phyloP scores from a whole-genome alignment of 2,113 vertebrate species.

The Turnix velox region DNA sequence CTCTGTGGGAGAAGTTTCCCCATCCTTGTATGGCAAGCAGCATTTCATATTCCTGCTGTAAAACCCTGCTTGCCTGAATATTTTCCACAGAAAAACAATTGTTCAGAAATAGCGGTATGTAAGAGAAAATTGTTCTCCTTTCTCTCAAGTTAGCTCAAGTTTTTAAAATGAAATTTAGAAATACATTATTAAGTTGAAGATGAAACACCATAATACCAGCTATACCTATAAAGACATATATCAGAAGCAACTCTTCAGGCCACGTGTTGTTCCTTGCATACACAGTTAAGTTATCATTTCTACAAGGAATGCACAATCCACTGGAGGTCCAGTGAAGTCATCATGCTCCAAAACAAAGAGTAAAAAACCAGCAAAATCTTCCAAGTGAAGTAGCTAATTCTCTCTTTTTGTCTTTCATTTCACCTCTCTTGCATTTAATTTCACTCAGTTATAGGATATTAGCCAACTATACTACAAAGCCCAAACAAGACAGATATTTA shows the following conservation, averaged over 20 bases:
- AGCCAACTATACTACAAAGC: background rate
- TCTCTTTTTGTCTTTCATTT: too few relatives aligned
- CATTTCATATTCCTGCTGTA: background rate
- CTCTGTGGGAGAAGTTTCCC: conserved; percentile 15
- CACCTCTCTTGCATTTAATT: background rate
- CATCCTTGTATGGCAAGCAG: background rate
- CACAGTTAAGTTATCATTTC: background rate
- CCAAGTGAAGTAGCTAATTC: background rate
- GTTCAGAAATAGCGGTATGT: background rate
- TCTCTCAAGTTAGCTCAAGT: background rate
- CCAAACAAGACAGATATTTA: background rate
- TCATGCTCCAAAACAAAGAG: background rate
- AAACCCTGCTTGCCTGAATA: background rate
- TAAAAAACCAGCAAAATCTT: background rate
- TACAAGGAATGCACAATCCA: background rate
- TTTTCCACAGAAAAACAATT: background rate
- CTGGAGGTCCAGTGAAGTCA: background rate
- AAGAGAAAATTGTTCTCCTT: background rate
- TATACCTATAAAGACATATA: background rate
- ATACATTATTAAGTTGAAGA: background rate
- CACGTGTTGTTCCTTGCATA: background rate
- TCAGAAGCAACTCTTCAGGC: background rate
- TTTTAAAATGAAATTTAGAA: background rate
- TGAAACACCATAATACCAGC: background rate
- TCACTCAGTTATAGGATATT: background rate